phyloP scores from a whole-genome alignment of 2,113 vertebrate species.

The Heterotis niloticus region DNA sequence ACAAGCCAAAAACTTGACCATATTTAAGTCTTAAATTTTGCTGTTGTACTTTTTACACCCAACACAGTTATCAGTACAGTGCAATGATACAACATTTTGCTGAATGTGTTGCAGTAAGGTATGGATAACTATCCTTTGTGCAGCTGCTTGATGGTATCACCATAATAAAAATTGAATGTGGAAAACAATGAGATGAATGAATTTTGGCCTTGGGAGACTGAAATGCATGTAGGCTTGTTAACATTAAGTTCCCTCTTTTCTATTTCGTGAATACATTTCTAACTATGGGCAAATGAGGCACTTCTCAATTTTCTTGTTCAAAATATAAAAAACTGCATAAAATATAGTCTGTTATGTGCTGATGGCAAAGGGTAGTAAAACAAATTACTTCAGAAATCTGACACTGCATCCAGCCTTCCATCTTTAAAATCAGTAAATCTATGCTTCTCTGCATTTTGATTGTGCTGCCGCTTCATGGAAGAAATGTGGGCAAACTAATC shows the following conservation, averaged over 20 bases:
- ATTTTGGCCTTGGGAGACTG: not conserved
- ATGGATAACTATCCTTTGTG: too few relatives aligned
- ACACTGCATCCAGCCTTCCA: not conserved
- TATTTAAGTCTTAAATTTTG: too few relatives aligned
- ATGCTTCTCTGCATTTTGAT: conserved; percentile 32
- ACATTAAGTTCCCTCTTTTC: not conserved
- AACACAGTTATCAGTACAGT: too few relatives aligned
- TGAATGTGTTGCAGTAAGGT: too few relatives aligned
- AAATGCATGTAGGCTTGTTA: not conserved
- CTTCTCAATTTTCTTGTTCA: not conserved
- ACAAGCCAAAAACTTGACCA: too few relatives aligned
- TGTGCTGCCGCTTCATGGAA: conserved; percentile 23
- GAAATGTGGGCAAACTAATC: not conserved
- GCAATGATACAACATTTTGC: too few relatives aligned
- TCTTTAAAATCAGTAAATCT: conserved; percentile 29
- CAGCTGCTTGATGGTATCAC: too few relatives aligned
- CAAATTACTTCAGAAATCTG: not conserved
- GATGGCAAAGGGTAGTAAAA: conserved; percentile 10
- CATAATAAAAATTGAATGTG: not conserved
- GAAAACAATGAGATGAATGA: not conserved
- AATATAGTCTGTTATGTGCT: not conserved
- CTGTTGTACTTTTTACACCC: too few relatives aligned
- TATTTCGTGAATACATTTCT: not conserved
- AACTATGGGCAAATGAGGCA: not conserved
- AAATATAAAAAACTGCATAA: not conserved